Evolutionary conservation across 2,888 invertebrate genomes (phyloP).

Genomic region (Metacarcinus magister): DNA sequence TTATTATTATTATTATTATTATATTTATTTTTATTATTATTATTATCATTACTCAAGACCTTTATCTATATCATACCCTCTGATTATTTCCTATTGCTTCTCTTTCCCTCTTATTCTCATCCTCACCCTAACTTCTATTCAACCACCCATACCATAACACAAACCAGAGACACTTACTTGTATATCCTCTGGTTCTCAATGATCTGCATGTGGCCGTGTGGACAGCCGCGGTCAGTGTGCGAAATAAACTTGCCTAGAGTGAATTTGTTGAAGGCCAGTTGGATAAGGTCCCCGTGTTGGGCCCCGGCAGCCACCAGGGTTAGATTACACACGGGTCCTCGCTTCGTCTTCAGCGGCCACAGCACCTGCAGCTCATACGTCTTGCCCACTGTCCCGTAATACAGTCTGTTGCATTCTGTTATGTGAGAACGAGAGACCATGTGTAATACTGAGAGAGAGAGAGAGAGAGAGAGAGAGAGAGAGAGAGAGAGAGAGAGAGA

Average conservation of each 20-base stretch:
- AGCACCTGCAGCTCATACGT: constrained; percentile 79
- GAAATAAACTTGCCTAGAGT: constrained; percentile 80
- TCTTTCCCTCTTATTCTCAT: neutral
- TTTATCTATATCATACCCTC: neutral
- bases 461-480: neutral
- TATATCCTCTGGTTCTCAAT: constrained; percentile 80
- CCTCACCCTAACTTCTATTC: neutral
- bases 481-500: constrained; percentile 40
- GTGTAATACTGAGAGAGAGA: neutral
- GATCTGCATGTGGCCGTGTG: constrained; percentile 82
- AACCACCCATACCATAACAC: neutral
- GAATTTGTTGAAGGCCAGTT: constrained; percentile 80
- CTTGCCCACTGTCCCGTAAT: constrained; percentile 81
- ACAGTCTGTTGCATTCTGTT: constrained; percentile 80
- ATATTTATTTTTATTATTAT: neutral
- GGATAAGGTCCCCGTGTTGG: constrained; percentile 77
- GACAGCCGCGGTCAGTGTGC: constrained; percentile 79
- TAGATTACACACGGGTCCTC: constrained; percentile 78
- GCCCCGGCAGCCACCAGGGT: constrained; percentile 81
- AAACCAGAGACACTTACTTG: neutral
- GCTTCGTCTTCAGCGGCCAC: constrained; percentile 72
- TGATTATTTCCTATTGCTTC: neutral
- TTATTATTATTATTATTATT: neutral
- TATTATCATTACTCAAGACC: neutral
- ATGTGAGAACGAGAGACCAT: neutral